phyloP scores from a whole-genome alignment of 1,140 invertebrate genomes.

The Aphaenogaster ashmeadi region DNA sequence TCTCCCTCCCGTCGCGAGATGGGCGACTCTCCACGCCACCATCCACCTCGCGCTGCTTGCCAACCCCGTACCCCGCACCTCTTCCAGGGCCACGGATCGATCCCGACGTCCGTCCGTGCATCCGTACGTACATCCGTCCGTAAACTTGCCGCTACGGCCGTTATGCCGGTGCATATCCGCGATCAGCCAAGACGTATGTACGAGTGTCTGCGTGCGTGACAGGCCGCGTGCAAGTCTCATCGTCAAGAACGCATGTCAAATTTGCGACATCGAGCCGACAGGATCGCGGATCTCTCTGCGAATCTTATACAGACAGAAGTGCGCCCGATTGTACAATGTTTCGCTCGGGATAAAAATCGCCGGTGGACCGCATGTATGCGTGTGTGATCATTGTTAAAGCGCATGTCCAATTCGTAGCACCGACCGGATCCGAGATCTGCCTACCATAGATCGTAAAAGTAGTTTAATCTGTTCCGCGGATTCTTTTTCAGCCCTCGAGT shows the following conservation, averaged over 20 bases:
- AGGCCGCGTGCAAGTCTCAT: conserved; percentile 13
- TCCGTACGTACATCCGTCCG: conserved; percentile 64
- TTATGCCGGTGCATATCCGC: conserved; percentile 64
- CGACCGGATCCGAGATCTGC: background rate
- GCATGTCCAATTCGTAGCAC: background rate
- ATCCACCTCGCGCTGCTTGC: conserved; percentile 43
- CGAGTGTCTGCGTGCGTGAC: background rate
- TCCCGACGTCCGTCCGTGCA: conserved; percentile 73
- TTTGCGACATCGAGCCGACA: conserved; percentile 11
- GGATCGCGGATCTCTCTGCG: background rate
- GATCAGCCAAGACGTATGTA: conserved; percentile 33
- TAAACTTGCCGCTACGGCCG: conserved; percentile 59
- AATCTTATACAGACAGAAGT: background rate
- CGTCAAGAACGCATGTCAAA: conserved; percentile 23
- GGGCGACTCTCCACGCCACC: conserved; percentile 33
- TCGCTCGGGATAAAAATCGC: background rate
- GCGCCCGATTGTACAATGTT: background rate
- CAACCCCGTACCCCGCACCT: conserved; percentile 50
- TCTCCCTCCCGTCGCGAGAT: conserved; percentile 27
- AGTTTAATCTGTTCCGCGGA: conserved; percentile 22
- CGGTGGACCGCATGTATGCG: background rate
- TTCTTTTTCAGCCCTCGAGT: conserved; percentile 11
- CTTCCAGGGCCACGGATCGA: conserved; percentile 75
- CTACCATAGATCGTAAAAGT: conserved; percentile 3
- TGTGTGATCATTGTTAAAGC: background rate